Percentiles rank a stretch among this genome's conserved stretches.
Conservation (phyloP, 2,797 vertebrate species). For the Masticophis lateralis region DNA sequence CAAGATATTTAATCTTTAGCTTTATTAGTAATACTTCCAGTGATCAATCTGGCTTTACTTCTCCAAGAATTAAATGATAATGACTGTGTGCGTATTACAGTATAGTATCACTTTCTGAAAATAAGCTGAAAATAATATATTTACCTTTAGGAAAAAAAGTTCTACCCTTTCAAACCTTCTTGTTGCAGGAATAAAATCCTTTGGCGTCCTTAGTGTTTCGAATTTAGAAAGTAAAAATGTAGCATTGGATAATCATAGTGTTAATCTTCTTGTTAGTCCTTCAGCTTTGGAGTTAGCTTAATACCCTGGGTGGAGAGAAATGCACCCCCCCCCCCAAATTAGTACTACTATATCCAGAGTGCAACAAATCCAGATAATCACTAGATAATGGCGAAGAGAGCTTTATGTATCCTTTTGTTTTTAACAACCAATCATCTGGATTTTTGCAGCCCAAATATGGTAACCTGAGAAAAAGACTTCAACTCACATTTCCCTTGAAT, state of each 20-base stretch:
- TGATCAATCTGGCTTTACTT: not conserved
- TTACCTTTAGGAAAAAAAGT: not conserved
- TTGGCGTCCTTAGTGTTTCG: not conserved
- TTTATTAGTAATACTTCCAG: not conserved
- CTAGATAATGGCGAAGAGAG: not conserved
- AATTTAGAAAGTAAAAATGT: not conserved
- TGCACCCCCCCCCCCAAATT: not conserved
- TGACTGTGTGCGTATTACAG: not conserved
- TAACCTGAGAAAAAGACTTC: not conserved
- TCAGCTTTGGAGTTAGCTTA: not conserved
- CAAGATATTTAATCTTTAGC: not conserved
- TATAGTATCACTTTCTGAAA: not conserved
- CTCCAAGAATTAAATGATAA: not conserved
- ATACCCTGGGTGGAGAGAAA: not conserved
- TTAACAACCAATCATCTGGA: not conserved
- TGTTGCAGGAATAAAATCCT: not conserved
- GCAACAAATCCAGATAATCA: not conserved
- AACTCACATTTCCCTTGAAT: not conserved
- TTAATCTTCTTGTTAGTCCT: not conserved
- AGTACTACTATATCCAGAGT: not conserved
- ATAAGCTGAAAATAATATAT: not conserved
- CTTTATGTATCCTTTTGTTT: not conserved
- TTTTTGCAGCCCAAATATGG: not conserved
- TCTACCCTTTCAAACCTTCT: not conserved
- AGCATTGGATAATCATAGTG: not conserved